phyloP scores from a whole-genome alignment of 2,797 vertebrate species.

The Falco concolor region DNA sequence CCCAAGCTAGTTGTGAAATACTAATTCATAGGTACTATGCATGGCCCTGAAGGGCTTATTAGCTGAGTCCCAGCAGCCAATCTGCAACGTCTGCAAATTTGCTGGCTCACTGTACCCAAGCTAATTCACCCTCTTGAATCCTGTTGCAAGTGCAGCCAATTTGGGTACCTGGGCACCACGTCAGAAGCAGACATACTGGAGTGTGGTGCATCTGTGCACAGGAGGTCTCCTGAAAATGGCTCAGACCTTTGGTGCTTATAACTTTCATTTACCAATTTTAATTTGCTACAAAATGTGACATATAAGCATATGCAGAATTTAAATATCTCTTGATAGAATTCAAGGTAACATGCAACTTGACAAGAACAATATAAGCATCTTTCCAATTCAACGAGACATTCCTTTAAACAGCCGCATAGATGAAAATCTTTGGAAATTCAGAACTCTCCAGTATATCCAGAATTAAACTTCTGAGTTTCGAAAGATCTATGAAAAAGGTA shows the following conservation, averaged over 20 bases:
- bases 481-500: not conserved
- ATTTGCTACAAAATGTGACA: not conserved
- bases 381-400: not conserved
- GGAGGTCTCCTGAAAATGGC: not conserved
- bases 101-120: not conserved
- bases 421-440: not conserved
- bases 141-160: not conserved
- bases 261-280: not conserved
- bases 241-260: not conserved
- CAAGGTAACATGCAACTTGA: not conserved
- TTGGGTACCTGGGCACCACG: not conserved
- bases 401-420: not conserved
- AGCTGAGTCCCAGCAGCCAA: not conserved
- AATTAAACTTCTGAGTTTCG: not conserved
- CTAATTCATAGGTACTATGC: not conserved
- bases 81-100: not conserved
- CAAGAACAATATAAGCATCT: not conserved
- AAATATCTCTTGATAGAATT: not conserved
- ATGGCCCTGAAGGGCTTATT: not conserved
- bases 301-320: not conserved
- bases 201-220: not conserved
- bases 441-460: not conserved
- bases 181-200: not conserved
- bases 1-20: not conserved
- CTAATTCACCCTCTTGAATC: not conserved